A percentile compares a stretch with the other conserved stretches of the same genome.
phyloP scores from a whole-genome alignment of 1,140 invertebrate species.

The Trigoniulus corallinus region DNA sequence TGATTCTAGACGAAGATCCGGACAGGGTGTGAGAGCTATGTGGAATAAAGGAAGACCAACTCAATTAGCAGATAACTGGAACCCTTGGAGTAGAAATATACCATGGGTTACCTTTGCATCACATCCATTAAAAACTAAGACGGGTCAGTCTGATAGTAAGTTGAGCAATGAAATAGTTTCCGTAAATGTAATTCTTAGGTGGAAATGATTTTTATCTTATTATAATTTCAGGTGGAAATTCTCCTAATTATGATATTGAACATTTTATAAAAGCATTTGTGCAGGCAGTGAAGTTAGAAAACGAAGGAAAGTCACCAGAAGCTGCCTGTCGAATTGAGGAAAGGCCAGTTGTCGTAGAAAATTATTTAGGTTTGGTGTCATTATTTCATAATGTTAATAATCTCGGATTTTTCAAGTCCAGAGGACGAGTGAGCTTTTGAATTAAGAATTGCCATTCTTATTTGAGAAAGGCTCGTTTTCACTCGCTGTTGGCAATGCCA shows the following conservation, averaged over 20 bases:
- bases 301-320: constrained; percentile 28
- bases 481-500: too few relatives aligned
- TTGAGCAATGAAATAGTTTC: background rate
- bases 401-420: constrained; percentile 67
- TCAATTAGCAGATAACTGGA: constrained; percentile 57
- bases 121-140: constrained; percentile 32
- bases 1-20: constrained; percentile 49
- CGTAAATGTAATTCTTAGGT: background rate
- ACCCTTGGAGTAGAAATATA: constrained; percentile 60
- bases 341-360: constrained; percentile 55
- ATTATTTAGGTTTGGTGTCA: constrained; percentile 56
- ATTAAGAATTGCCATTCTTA: too few relatives aligned
- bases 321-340: constrained; percentile 33
- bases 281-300: constrained; percentile 20
- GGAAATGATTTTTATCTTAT: constrained; percentile 8
- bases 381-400: constrained; percentile 65
- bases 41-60: constrained; percentile 54
- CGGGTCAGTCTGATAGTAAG: constrained; percentile 30
- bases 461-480: too few relatives aligned
- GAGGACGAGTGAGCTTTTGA: constrained; percentile 71
- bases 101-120: constrained; percentile 60
- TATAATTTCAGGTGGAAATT: constrained; percentile 16
- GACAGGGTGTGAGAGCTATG: constrained; percentile 50
- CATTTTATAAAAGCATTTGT: constrained; percentile 15
- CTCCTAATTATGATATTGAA: constrained; percentile 20